Percentiles rank a stretch among this genome's conserved stretches.
These are phyloP conservation scores for Odontamblyopus lacepedii DNA, from an alignment of 2,797 vertebrate genomes.

Conservation along the genomic window DNA sequence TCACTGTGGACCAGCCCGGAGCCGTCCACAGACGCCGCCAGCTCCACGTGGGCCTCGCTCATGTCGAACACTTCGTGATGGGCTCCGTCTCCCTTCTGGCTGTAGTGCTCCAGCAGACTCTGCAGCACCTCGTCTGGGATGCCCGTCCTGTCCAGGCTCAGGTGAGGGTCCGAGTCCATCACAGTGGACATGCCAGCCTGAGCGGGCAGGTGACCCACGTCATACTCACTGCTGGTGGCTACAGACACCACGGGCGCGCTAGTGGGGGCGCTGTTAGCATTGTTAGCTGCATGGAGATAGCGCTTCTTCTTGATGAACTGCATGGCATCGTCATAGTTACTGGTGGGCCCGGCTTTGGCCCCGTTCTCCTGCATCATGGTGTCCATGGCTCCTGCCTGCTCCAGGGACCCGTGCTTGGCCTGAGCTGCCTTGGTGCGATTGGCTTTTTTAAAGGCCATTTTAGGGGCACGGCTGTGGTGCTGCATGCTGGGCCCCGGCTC, in stretches of 20 bases:
- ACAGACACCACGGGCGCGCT: constrained; percentile 27
- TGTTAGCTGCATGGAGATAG: constrained; percentile 89
- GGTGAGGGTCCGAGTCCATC: constrained; percentile 83
- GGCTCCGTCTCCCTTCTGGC: constrained; percentile 85
- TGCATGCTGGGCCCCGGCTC: constrained; percentile 86
- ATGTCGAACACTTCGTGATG: constrained; percentile 91
- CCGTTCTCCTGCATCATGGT: constrained; percentile 83
- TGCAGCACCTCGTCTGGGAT: constrained; percentile 98
- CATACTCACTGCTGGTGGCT: constrained; percentile 73
- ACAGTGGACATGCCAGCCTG: constrained; percentile 87
- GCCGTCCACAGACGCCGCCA: constrained; percentile 63
- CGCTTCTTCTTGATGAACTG: constrained; percentile 98
- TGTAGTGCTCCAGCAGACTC: constrained; percentile 95
- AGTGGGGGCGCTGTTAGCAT: constrained; percentile 82
- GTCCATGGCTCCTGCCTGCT: constrained; percentile 78
- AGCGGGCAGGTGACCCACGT: constrained; percentile 85
- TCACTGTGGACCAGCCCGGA: constrained; percentile 82
- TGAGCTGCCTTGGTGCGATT: constrained; percentile 85
- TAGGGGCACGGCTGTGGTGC: constrained; percentile 83
- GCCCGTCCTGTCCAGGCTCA: constrained; percentile 91
- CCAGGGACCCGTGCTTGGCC: constrained; percentile 80
- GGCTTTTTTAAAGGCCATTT: constrained; percentile 92
- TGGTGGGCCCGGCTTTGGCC: constrained; percentile 82
- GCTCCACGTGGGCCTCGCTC: constrained; percentile 87
- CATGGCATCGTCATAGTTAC: constrained; percentile 97